These are phyloP conservation scores for Synodontis membranacea DNA, from an alignment of 2,113 vertebrate genomes.

Conservation along the genomic window DNA sequence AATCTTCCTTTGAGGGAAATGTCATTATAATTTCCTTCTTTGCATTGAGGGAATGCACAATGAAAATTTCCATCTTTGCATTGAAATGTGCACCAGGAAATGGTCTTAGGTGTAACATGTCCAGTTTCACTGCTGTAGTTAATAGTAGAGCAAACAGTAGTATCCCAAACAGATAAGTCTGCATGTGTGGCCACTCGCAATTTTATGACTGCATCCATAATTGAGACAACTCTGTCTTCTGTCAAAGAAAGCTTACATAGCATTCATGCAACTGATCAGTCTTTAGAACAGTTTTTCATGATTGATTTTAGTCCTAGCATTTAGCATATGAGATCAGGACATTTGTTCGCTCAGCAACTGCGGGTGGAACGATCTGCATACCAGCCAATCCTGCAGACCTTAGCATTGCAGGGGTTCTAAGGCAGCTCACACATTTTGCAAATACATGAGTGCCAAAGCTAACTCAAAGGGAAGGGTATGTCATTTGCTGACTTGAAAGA, in stretches of 20 bases:
- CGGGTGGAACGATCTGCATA: neutral
- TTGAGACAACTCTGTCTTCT: neutral
- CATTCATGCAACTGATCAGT: neutral
- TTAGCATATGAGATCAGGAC: neutral
- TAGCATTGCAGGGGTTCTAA: neutral
- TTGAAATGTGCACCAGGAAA: neutral
- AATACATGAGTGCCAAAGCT: neutral
- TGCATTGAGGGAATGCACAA: neutral
- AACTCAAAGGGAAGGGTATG: neutral
- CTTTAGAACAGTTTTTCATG: neutral
- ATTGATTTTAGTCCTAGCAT: neutral
- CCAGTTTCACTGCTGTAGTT: neutral
- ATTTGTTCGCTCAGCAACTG: neutral
- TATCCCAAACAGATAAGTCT: neutral
- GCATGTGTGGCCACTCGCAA: neutral
- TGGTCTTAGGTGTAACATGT: neutral
- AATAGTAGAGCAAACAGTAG: neutral
- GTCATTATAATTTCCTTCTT: neutral
- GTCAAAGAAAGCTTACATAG: neutral
- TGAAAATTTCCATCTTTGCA: neutral
- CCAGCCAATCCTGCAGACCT: neutral
- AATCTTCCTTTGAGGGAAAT: too few relatives aligned
- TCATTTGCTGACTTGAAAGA: neutral
- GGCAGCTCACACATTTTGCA: neutral
- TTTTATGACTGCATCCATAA: neutral